Evolutionary conservation across 2,113 vertebrate genomes (phyloP).

Genomic region (Agelaius phoeniceus): DNA sequence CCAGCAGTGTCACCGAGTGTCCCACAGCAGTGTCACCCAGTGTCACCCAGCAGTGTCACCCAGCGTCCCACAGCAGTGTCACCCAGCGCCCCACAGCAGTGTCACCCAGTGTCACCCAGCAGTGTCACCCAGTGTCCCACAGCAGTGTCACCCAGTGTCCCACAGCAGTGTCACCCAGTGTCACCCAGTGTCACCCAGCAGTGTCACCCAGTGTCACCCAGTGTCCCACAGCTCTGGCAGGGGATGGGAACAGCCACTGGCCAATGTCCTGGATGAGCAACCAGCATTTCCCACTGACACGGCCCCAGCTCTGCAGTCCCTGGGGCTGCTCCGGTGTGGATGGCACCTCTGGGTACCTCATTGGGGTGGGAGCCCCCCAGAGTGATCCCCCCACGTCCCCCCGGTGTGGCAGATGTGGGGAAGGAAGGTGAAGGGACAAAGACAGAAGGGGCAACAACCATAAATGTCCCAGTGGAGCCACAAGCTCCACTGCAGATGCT

Average conservation of each 20-base stretch:
- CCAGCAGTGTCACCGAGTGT: no score
- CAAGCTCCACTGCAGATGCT: neutral
- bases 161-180: no score
- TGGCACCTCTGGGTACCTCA: accelerated
- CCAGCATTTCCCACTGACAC: accelerated
- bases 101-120: no score
- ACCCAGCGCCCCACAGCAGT: no score
- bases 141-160: no score
- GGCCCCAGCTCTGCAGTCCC: neutral
- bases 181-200: neutral
- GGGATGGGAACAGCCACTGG: neutral
- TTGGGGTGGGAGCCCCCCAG: neutral
- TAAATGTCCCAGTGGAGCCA: accelerated
- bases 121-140: no score
- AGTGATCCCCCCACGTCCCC: accelerated
- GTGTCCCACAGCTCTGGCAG: neutral
- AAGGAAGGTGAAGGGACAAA: neutral
- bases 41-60: no score
- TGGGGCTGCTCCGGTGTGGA: accelerated
- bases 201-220: neutral
- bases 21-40: no score
- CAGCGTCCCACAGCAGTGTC: no score
- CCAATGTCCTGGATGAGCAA: accelerated
- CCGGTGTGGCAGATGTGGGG: accelerated
- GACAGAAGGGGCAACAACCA: neutral